Percentiles rank a stretch among this genome's conserved stretches.
These are phyloP conservation scores for Chrysopilus asiliformis DNA, from an alignment of 2,888 invertebrate species.

Conservation along the genomic window DNA sequence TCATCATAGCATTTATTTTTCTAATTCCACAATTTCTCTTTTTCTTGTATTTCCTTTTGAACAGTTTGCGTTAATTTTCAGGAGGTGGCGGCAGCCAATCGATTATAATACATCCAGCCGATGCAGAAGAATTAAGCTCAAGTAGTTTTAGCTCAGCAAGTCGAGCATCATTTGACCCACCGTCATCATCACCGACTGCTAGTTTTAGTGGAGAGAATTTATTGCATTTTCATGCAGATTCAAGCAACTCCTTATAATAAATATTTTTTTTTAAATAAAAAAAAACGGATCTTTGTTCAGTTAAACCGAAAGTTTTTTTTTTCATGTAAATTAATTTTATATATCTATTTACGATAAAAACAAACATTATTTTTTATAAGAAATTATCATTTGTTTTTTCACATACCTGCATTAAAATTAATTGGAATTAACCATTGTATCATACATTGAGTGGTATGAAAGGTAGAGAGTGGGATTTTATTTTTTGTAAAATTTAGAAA, in stretches of 20 bases:
- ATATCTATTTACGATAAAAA: neutral
- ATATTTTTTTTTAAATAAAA: neutral
- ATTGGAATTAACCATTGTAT: no score
- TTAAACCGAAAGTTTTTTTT: neutral
- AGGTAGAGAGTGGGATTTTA: no score
- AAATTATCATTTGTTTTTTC: no score
- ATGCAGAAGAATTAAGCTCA: conserved; percentile 66
- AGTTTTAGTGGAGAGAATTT: conserved; percentile 62
- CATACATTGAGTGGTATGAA: no score
- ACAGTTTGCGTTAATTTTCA: conserved; percentile 7
- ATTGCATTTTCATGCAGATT: conserved; percentile 67
- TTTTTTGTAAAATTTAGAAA: no score
- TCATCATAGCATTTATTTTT: no score
- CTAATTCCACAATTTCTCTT: no score
- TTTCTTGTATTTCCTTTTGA: no score
- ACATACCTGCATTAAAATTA: no score
- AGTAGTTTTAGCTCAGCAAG: conserved; percentile 76
- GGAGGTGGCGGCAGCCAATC: conserved; percentile 47
- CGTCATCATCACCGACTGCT: conserved; percentile 54
- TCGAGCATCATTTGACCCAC: conserved; percentile 58
- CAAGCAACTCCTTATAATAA: conserved; percentile 43
- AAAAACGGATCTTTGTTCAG: neutral
- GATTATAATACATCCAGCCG: conserved; percentile 42
- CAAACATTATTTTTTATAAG: no score
- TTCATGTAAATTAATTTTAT: neutral